Evolutionary conservation across 2,888 invertebrate species (phyloP).

Genomic region (Elegia similella): DNA sequence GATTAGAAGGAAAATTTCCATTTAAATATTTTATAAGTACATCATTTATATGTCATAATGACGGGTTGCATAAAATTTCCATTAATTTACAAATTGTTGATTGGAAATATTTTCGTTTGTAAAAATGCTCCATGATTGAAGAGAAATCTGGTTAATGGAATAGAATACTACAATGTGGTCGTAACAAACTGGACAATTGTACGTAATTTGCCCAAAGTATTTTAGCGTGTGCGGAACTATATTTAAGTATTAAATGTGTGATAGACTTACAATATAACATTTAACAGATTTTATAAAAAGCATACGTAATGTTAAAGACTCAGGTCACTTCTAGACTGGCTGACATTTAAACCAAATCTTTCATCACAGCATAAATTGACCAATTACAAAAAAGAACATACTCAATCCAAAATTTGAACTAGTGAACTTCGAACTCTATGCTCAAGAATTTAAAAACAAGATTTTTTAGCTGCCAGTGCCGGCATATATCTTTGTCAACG

Average conservation of each 20-base stretch:
- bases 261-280: background rate
- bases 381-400: background rate
- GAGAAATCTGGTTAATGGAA: background rate
- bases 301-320: too few species aligned
- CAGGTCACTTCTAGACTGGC: background rate
- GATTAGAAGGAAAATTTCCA: conserved; percentile 58
- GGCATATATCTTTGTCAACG: conserved; percentile 37
- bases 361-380: background rate
- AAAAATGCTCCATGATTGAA: background rate
- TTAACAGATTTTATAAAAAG: too few species aligned
- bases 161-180: background rate
- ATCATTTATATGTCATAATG: conserved; percentile 29
- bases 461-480: conserved; percentile 22
- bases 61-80: background rate
- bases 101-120: background rate
- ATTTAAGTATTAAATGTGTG: background rate
- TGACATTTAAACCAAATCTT: background rate
- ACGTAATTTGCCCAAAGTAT: too few species aligned
- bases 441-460: conserved; percentile 21
- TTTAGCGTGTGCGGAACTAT: background rate
- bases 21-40: conserved; percentile 42
- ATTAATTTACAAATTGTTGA: background rate
- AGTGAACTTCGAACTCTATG: conserved; percentile 33
- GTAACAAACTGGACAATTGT: background rate
- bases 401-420: background rate